Base-by-base conservation (phyloP, 2,797 vertebrate genomes). In the Platalea minor region DNA sequence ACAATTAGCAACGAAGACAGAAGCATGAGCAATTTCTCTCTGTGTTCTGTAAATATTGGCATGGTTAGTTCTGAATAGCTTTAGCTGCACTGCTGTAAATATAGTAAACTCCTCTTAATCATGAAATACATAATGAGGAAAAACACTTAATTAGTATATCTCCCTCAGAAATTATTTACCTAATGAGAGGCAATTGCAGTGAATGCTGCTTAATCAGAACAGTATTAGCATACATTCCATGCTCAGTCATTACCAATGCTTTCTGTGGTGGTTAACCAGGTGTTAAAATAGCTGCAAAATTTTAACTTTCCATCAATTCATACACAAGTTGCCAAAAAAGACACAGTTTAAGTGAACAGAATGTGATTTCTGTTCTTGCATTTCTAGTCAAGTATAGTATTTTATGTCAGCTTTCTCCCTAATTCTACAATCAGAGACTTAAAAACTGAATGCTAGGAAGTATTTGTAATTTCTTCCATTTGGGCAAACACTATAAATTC, bases 151-250 rank as follows among this genome's bases (percentile, higher is more conserved):
- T 95, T 89, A 88, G 85, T 85, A 9, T 73, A 65, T 65, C 50
- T 88, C 31, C 50, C 41, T 96, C 85, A 69, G 90, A 95, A 94
- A 89, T 94, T 73, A 91, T 65, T 82, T 95, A 82, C 29, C 31
- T 96, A 91, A 93, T 85, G 82, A 93, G 70, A 94, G 33, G 56
- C 24, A 94, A 91, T 89, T 95, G 63, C 81, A 82, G 33, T 57
- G 50, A 91, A 84, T 75, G 23, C 28, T n/a, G 15, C 64, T 91
- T 89, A 75, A 88, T 85, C 0, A 0, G 59, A 88, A 79, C 41
- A 72, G 25, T 65, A 46, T 94, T 79, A 82, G 67, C 70, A 69
- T 87, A 61, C 33, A 61, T 85, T 94, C 46, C 37, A 57, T 60
- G 54, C 7, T 53, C n/a, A 33, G 41, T 54, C 39, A 53, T 43